Evolutionary conservation across 2,797 vertebrate species (phyloP).

Genomic region (Helicolenus hilgendorfi): DNA sequence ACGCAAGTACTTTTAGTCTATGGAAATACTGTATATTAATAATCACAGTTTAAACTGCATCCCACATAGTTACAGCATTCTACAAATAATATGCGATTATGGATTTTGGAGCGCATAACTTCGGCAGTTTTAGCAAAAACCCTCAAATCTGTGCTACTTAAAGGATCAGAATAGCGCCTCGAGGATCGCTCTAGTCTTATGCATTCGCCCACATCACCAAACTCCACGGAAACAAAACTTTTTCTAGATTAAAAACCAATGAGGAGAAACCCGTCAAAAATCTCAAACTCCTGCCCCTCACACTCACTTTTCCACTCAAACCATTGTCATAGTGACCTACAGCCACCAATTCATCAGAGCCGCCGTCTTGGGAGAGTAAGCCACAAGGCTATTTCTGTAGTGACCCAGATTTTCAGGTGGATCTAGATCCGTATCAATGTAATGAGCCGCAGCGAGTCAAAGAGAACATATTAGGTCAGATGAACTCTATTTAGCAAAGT

Average conservation of each 20-base stretch:
- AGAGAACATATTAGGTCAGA: conserved; percentile 58
- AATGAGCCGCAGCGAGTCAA: conserved; percentile 68
- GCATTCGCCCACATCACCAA: conserved; percentile 67
- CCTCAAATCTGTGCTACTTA: conserved; percentile 83
- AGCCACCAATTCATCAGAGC: conserved; percentile 84
- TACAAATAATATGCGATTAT: conserved; percentile 72
- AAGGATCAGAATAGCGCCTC: conserved; percentile 78
- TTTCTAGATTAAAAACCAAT: conserved; percentile 25
- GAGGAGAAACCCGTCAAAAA: conserved; percentile 25
- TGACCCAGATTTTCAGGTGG: conserved; percentile 88
- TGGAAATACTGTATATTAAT: conserved; percentile 24
- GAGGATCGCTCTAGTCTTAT: conserved; percentile 59
- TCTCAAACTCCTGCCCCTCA: conserved; percentile 5
- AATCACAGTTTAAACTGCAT: conserved; percentile 32
- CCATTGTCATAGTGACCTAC: conserved; percentile 86
- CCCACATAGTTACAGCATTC: conserved; percentile 60
- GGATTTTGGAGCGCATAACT: conserved; percentile 65
- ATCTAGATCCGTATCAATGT: conserved; percentile 76
- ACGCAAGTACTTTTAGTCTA: not conserved
- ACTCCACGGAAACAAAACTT: conserved; percentile 56
- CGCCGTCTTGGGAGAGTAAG: conserved; percentile 79
- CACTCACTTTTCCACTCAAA: conserved; percentile 23
- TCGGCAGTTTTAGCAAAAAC: conserved; percentile 68
- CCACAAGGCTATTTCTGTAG: conserved; percentile 85
- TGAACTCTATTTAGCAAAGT: conserved; percentile 31